phyloP scores from a whole-genome alignment of 2,888 invertebrate species.

The Meiosimyza decipiens region DNA sequence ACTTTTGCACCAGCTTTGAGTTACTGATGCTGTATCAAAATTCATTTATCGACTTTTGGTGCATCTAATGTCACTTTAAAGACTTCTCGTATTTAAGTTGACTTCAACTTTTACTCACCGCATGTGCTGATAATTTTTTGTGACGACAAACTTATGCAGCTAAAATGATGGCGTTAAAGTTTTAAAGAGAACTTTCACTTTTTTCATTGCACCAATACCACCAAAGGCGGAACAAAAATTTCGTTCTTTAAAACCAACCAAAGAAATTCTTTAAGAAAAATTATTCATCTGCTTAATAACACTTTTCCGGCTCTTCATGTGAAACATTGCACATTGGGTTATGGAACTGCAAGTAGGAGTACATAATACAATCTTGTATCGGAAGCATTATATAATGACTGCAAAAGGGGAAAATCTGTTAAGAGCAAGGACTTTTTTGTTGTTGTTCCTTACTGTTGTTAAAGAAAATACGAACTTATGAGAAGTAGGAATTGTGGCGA shows the following conservation, averaged over 20 bases:
- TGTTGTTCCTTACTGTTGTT: neutral
- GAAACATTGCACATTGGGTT: neutral
- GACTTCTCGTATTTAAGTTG: neutral
- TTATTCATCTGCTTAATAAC: slow-evolving; percentile 27
- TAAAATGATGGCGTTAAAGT: neutral
- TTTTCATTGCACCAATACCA: too few relatives aligned
- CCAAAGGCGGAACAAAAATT: slow-evolving; percentile 7
- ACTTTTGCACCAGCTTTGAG: too few relatives aligned
- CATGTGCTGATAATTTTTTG: neutral
- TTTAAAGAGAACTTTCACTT: slow-evolving; percentile 3
- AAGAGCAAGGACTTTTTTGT: slow-evolving; percentile 13
- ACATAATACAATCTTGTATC: slow-evolving; percentile 37
- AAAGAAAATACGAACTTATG: neutral
- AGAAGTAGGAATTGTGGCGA: too few relatives aligned
- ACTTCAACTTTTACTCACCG: slow-evolving; percentile 1
- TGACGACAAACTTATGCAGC: slow-evolving; percentile 12
- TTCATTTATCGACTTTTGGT: slow-evolving; percentile 11
- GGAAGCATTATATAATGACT: slow-evolving; percentile 29
- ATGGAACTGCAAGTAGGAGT: neutral
- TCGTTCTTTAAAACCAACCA: neutral
- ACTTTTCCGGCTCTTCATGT: neutral
- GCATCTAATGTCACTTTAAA: slow-evolving; percentile 21
- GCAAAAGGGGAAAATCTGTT: slow-evolving; percentile 28
- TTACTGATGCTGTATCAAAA: neutral
- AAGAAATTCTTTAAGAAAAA: slow-evolving; percentile 20